phyloP scores from a whole-genome alignment of 1,140 invertebrate genomes.

The Drosophila lowei region DNA sequence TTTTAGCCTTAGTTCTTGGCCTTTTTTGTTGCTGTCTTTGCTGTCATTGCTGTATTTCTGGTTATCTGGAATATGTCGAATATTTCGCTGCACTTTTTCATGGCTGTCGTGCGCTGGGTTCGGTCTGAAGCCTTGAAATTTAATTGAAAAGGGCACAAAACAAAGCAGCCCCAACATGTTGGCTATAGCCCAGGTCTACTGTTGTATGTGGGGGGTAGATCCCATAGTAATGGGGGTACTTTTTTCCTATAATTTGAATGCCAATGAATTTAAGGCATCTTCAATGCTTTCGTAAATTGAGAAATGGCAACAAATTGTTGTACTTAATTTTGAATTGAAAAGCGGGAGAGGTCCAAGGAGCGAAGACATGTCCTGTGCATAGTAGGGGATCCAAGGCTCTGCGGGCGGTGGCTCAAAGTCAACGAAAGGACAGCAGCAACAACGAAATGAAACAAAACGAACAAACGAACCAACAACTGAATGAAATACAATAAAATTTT shows the following conservation, averaged over 20 bases:
- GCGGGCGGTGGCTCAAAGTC: slow-evolving; percentile 4
- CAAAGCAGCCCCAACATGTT: slow-evolving; percentile 13
- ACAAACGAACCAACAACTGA: slow-evolving; percentile 36
- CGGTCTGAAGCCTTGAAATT: slow-evolving; percentile 35
- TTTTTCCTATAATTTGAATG: too few species aligned
- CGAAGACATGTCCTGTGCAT: too few species aligned
- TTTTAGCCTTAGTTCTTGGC: slow-evolving; percentile 36
- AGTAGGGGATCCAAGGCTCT: not conserved
- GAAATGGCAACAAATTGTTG: too few species aligned
- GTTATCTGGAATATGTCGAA: slow-evolving; percentile 50
- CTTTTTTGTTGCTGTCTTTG: not conserved
- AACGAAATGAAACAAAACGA: slow-evolving; percentile 2
- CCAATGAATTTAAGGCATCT: too few species aligned
- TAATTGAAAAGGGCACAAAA: slow-evolving; percentile 43
- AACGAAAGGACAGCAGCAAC: slow-evolving; percentile 17
- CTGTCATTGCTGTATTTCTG: slow-evolving; percentile 27
- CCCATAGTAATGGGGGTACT: too few species aligned
- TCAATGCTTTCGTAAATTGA: too few species aligned
- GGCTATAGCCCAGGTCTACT: not conserved
- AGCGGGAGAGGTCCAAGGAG: too few species aligned
- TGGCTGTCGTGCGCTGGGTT: slow-evolving; percentile 15
- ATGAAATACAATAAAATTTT: slow-evolving; percentile 72
- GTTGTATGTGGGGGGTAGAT: too few species aligned
- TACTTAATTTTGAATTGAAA: too few species aligned
- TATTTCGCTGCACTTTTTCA: slow-evolving; percentile 49